These are phyloP conservation scores for Amblyteles armatorius DNA, from an alignment of 2,888 invertebrate species.

Conservation along the genomic window DNA sequence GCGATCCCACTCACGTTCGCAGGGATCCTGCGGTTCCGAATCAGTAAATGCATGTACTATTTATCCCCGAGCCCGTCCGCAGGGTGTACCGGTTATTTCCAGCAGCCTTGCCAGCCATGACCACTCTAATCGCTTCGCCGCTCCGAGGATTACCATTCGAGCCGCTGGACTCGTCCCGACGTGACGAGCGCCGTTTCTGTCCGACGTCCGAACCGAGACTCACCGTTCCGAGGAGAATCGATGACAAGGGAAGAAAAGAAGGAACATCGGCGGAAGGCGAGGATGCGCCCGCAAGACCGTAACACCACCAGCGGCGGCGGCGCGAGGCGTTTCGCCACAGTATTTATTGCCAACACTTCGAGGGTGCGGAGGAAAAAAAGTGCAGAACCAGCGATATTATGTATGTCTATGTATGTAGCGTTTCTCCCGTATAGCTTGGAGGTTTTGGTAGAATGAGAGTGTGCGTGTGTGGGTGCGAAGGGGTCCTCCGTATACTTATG, in stretches of 20 bases:
- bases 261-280: slow-evolving; percentile 11
- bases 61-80: not conserved
- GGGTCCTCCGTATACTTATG: slow-evolving; percentile 35
- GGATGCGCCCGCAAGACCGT: slow-evolving; percentile 50
- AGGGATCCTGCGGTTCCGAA: not conserved
- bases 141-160: not conserved
- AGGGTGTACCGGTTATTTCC: slow-evolving; percentile 2
- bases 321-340: slow-evolving; percentile 71
- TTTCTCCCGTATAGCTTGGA: slow-evolving; percentile 33
- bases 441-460: slow-evolving; percentile 27
- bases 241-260: slow-evolving; percentile 11
- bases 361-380: slow-evolving; percentile 72
- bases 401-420: slow-evolving; percentile 65
- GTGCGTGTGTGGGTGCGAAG: not conserved
- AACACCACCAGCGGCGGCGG: slow-evolving; percentile 53
- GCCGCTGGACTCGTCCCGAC: too few relatives aligned
- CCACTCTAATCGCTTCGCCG: not conserved
- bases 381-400: slow-evolving; percentile 78
- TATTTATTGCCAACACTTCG: slow-evolving; percentile 77
- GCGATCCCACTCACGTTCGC: not conserved
- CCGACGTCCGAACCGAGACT: not conserved
- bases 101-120: not conserved
- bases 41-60: not conserved
- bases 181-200: not conserved
- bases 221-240: not conserved